Evolutionary conservation across 2,888 invertebrate genomes (phyloP), one percentile per base, ranked within the genome.

Genomic region (Xanthia togata): DNA sequence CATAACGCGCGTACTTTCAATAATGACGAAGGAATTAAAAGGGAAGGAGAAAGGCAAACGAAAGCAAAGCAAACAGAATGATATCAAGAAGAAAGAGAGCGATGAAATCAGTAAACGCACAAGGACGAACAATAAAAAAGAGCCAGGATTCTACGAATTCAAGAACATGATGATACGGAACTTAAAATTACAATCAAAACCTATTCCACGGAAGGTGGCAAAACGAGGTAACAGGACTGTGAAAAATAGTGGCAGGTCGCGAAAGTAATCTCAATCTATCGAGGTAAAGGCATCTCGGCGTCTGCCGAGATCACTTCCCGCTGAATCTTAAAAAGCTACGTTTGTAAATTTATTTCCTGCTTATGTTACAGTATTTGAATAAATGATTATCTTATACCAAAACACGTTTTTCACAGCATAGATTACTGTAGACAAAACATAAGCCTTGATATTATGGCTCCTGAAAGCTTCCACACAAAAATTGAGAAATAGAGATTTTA

Each of bases 131-230:
- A 94, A 94, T 81, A 80, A 79, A 6, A 95, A 94, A 81, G 93
- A 92, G 73, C 89, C 90, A n/a, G 94, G 95, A 4, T 94, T 91
- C 86, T 95, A 95, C 79, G 92, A 90, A 75, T 94, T 90, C 78
- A 90, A 90, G 74, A 92, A 91, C 69, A 94, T 94, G 93, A 89
- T 94, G 91, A 82, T 83, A 41, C 89, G 94, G 63, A 92, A 90
- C 76, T 83, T 91, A 50, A 88, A 89, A 68, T 89, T 88, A 35
- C 93, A 94, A 83, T 79, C 73, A 53, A 73, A 85, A 47, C 64
- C 78, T n/a, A 74, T 76, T 53, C 78, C 72, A 53, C 44, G 70
- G 44, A 91, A 90, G 82, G 87, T 88, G 65, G 86, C 84, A 47
- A 91, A 90, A 79, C 87, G 84, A 65, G 78, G 84, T 53, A 91